Conservation (phyloP, 2,113 vertebrate species). For the Epinephelus cyanopodus region DNA sequence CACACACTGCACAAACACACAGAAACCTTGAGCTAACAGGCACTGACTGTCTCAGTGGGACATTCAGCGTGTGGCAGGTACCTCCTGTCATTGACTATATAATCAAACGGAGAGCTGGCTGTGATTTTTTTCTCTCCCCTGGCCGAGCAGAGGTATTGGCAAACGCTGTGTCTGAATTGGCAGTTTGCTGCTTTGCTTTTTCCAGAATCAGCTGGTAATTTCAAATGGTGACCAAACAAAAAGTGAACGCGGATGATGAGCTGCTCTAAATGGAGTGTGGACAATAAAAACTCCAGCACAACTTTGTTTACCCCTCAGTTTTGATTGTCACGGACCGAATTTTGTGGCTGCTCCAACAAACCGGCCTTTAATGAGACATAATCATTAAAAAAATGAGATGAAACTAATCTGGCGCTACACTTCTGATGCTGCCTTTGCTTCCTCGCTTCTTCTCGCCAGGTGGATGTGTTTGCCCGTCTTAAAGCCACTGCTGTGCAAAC, state of each 20-base stretch:
- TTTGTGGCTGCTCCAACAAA: not conserved
- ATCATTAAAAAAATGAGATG: not conserved
- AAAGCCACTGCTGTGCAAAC: slow-evolving; percentile 18
- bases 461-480: slow-evolving; percentile 38
- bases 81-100: slow-evolving; percentile 31
- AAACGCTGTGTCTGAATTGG: slow-evolving; percentile 54
- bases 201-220: slow-evolving; percentile 59
- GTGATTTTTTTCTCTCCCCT: slow-evolving; percentile 32
- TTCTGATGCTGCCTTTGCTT: not conserved
- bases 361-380: not conserved
- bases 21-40: not conserved
- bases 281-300: slow-evolving; percentile 13
- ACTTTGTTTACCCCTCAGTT: not conserved
- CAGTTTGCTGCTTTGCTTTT: slow-evolving; percentile 54
- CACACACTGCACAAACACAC: slow-evolving; percentile 13
- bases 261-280: slow-evolving; percentile 11
- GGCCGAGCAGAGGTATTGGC: slow-evolving; percentile 52
- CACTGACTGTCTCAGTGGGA: slow-evolving; percentile 14
- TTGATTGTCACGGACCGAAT: not conserved
- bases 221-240: slow-evolving; percentile 62
- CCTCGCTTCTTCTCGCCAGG: not conserved
- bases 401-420: not conserved
- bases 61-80: slow-evolving; percentile 26
- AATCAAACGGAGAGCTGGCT: slow-evolving; percentile 37
- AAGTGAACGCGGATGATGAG: slow-evolving; percentile 12